phyloP scores from a whole-genome alignment of 1,140 invertebrate species.

The Planococcus citri region DNA sequence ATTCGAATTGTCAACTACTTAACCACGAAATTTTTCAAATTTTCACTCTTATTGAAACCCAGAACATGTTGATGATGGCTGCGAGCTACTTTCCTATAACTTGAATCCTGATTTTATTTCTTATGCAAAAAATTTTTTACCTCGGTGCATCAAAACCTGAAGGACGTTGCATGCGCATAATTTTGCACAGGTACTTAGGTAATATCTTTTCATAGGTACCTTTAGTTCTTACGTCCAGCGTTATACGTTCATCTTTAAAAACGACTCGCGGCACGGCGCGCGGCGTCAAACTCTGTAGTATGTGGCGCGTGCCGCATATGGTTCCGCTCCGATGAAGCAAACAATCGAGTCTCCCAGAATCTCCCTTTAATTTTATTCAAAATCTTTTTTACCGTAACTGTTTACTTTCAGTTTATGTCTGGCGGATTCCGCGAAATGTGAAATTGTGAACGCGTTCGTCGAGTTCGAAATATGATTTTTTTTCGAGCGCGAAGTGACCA shows the following conservation, averaged over 20 bases:
- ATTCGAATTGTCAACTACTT: no score
- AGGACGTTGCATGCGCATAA: no score
- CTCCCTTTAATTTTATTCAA: constrained; percentile 17
- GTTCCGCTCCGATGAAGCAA: constrained; percentile 15
- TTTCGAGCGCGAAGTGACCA: neutral
- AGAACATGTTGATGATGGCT: no score
- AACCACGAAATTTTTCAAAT: no score
- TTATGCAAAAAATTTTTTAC: no score
- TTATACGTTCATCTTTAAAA: neutral
- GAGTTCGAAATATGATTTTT: neutral
- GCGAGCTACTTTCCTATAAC: no score
- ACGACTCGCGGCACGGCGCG: no score
- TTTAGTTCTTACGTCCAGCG: neutral
- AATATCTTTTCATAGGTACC: neutral
- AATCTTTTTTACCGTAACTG: constrained; percentile 9
- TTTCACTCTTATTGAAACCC: no score
- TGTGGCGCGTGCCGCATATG: constrained; percentile 14
- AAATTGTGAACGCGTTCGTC: no score
- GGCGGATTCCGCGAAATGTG: neutral
- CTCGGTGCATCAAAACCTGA: no score
- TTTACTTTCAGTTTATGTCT: constrained; percentile 1
- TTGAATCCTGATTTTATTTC: no score
- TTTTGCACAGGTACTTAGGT: no score
- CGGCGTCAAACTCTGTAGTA: neutral
- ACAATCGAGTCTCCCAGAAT: constrained; percentile 14